Conservation (phyloP, 2,113 vertebrate species). For the Xyliphius kryptos region DNA sequence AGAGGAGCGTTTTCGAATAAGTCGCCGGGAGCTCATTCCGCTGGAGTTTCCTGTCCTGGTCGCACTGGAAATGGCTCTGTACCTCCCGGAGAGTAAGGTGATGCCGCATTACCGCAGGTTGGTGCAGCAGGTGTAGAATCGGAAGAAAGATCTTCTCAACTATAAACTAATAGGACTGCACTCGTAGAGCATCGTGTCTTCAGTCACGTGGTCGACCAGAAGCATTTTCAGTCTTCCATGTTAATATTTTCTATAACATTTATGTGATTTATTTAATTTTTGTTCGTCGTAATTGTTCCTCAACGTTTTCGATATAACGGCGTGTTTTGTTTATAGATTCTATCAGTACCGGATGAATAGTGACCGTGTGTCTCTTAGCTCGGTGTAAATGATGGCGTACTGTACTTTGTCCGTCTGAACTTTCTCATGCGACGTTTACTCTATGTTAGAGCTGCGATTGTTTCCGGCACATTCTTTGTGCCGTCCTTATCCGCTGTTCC, state of each 20-base stretch:
- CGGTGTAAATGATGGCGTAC: too few relatives aligned
- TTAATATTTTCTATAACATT: too few relatives aligned
- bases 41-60: slow-evolving; percentile 94
- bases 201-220: background rate
- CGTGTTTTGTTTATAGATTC: too few relatives aligned
- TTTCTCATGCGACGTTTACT: slow-evolving; percentile 50
- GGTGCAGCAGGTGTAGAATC: slow-evolving; percentile 77
- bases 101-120: slow-evolving; percentile 93
- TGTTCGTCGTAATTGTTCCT: too few relatives aligned
- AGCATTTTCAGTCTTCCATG: slow-evolving; percentile 17
- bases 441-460: slow-evolving; percentile 64
- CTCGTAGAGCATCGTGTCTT: background rate
- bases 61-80: slow-evolving; percentile 94
- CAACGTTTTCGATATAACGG: too few relatives aligned
- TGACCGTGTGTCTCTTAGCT: too few relatives aligned
- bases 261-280: too few relatives aligned
- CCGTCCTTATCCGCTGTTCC: slow-evolving; percentile 12
- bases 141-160: too few relatives aligned
- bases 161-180: too few relatives aligned
- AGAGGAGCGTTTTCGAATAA: slow-evolving; percentile 93
- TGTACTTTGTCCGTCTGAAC: too few relatives aligned
- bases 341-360: too few relatives aligned
- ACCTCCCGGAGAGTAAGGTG: slow-evolving; percentile 90
- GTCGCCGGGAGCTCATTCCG: slow-evolving; percentile 83
- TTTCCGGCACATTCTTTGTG: slow-evolving; percentile 50